Base-by-base conservation (phyloP, 64 coral and sea anemone genomes). In the Montipora efflorescens region DNA sequence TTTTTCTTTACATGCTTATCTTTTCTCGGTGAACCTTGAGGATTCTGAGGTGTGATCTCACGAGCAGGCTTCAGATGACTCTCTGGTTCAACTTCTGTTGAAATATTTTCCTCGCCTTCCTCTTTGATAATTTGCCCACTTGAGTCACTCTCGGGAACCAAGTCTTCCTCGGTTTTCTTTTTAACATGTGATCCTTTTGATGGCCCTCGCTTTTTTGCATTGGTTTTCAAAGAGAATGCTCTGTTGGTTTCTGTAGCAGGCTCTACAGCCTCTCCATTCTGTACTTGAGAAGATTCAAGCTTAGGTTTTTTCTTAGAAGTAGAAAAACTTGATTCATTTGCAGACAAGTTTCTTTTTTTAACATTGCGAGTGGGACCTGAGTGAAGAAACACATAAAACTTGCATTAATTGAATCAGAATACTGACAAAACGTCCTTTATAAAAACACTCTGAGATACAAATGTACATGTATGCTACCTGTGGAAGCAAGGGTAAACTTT, bases 241-340 rank as follows among this genome's bases (percentile, higher is more conserved):
- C 66, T 49, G 2, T 62, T 20, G 5, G 8, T 21, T 9, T 12
- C 45, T 72, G 0, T 16, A 0, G 2, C 14, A 18, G 36, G 8
- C 13, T 18, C 2, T 36, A 36, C 8, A 71, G 5, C 19, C 18
- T 72, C 16, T 46, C 21, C 62, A 14, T 4, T 72, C 12, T 70
- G 82, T 16, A 12, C 7, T 44, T 72, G 18, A 1, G 82, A 48
- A 21, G n/a, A 72, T 4, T 86, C 66, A 7, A 86, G 0, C 71
- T 86, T 86, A 2, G 82, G 46, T 18, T 86, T 86, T 86, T 86
- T 86, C 4, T n/a, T 71, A 3, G 46, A 22, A 23, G 82, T 4
- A 71, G 16, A 48, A 19, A 49, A 62, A 86, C 16, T 71, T 46
- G 12, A 21, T 6, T 86, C 82, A 47, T 86, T 43, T 5, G 13